Percentiles rank a stretch among this genome's conserved stretches.
Conservation (phyloP, 2,797 vertebrate species). For the Sarcoramphus papa region DNA sequence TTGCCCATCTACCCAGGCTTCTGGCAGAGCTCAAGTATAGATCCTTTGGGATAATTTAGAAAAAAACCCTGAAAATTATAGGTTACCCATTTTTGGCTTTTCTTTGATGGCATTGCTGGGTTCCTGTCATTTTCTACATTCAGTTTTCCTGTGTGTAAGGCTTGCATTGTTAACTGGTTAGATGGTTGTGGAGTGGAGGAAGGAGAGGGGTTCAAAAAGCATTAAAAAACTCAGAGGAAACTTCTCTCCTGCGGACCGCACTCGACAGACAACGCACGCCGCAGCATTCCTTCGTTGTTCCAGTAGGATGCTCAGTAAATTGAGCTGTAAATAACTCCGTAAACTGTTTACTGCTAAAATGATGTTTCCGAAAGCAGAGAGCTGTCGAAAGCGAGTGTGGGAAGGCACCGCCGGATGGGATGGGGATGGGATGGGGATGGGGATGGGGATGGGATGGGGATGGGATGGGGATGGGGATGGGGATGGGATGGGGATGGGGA, state of each 20-base stretch:
- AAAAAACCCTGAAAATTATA: not conserved
- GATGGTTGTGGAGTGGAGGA: not conserved
- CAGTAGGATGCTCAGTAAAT: not conserved
- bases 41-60: not conserved
- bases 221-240: not conserved
- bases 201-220: not conserved
- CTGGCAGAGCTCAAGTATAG: not conserved
- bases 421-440: no score
- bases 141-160: not conserved
- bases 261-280: not conserved
- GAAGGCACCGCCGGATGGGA: rapidly evolving
- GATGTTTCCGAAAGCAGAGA: not conserved
- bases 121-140: not conserved
- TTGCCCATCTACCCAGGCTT: not conserved
- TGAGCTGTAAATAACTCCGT: not conserved
- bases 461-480: no score
- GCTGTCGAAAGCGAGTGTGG: rapidly evolving
- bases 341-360: not conserved
- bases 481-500: no score
- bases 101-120: not conserved
- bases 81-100: not conserved
- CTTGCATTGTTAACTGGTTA: not conserved
- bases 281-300: not conserved
- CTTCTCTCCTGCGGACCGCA: not conserved
- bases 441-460: no score